A percentile compares a stretch with the other conserved stretches of the same genome.
Conservation (phyloP, 2,797 vertebrate species). For the Valencia hispanica region DNA sequence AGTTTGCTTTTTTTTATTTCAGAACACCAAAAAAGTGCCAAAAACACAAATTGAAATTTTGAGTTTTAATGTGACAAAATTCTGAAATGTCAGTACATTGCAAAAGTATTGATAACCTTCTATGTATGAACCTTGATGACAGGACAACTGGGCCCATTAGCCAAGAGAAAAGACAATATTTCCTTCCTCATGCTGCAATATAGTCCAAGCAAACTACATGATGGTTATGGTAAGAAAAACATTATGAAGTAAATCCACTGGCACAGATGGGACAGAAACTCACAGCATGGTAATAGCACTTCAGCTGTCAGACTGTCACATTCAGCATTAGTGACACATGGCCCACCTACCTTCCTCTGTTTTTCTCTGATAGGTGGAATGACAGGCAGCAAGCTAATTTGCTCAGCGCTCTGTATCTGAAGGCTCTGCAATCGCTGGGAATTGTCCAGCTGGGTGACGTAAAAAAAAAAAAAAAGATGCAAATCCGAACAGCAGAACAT, state of each 20-base stretch:
- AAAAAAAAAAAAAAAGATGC: conserved; percentile 11
- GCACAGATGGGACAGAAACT: conserved; percentile 36
- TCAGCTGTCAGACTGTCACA: conserved; percentile 59
- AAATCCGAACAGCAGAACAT: conserved; percentile 24
- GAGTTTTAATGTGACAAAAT: neutral
- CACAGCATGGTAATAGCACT: conserved; percentile 37
- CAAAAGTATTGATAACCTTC: neutral
- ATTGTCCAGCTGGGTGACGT: conserved; percentile 23
- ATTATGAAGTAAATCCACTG: conserved; percentile 28
- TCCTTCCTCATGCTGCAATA: conserved; percentile 22
- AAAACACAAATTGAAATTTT: neutral
- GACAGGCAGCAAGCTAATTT: conserved; percentile 61
- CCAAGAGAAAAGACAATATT: neutral
- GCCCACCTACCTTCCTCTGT: conserved; percentile 32
- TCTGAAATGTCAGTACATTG: neutral
- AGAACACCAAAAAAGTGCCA: neutral
- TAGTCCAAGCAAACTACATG: conserved; percentile 35
- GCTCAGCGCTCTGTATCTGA: conserved; percentile 33
- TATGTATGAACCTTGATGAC: neutral
- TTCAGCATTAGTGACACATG: conserved; percentile 34
- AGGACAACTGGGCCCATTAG: neutral
- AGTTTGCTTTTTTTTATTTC: neutral
- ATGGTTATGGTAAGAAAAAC: conserved; percentile 30
- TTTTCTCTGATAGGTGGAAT: conserved; percentile 40
- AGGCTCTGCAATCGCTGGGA: conserved; percentile 39